Percentiles rank a stretch among this genome's conserved stretches.
Evolutionary conservation across 2,113 vertebrate genomes (phyloP).

Genomic region (Chaetodon auriga): DNA sequence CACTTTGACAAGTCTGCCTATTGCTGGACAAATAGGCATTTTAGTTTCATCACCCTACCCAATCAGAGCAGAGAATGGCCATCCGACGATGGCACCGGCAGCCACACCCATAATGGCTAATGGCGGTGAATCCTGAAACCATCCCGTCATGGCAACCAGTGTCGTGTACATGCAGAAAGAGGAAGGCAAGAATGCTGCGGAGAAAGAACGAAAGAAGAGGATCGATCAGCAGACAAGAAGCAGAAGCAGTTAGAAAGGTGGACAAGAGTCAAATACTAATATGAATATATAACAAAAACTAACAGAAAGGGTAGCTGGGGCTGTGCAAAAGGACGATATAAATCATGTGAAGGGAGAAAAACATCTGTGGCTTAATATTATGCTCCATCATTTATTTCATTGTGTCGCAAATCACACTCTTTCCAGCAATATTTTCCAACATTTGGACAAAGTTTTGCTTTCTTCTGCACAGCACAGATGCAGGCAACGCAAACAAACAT

Average conservation of each 20-base stretch:
- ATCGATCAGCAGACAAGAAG: no score
- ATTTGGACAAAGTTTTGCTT: no score
- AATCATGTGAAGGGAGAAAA: no score
- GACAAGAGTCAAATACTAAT: not conserved
- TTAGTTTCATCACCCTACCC: constrained; percentile 85
- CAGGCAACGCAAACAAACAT: no score
- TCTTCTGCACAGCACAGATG: no score
- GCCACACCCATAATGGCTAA: constrained; percentile 92
- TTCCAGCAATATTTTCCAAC: no score
- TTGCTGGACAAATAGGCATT: not conserved
- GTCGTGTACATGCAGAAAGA: constrained; percentile 99
- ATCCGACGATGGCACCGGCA: constrained; percentile 92
- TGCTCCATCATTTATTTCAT: no score
- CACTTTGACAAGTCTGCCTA: not conserved
- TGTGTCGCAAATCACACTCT: no score
- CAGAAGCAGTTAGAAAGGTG: no score
- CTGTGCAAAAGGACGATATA: no score
- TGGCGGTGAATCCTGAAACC: constrained; percentile 93
- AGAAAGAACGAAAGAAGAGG: not conserved
- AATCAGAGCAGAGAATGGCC: constrained; percentile 95
- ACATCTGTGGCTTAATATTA: no score
- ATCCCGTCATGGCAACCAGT: constrained; percentile 94
- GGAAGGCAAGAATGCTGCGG: constrained; percentile 94
- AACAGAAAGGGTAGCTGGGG: not conserved
- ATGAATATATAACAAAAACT: not conserved